Base-by-base conservation (phyloP, 2,113 vertebrate genomes). In the Salvelinus namaycush region DNA sequence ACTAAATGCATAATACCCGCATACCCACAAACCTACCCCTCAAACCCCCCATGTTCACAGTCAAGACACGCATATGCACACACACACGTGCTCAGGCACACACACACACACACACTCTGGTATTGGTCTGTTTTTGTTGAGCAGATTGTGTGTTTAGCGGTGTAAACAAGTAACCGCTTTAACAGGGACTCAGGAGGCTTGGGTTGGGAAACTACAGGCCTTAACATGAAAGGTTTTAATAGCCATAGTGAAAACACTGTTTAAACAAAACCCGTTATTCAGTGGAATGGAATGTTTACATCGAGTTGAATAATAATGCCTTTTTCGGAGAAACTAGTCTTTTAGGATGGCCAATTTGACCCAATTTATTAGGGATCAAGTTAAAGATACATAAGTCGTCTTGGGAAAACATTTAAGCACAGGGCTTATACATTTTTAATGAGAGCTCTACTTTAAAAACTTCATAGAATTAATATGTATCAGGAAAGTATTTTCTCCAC, bases 381-480 rank as follows among this genome's bases (percentile, higher is more conserved):
- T 90, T 90, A 89, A 93, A 89, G 39, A 44, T 44, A 44, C 39
- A 44, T 9, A 44, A 11, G 39, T 85, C 81, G 89, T 94, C 91
- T 39, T 87, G 90, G 91, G 92, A 90, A 90, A 90, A 90, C 80
- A 88, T 87, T 89, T 79, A 84, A 88, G 86, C 84, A 16, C 81
- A 86, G 76, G 78, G 39, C 89, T 91, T 84, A 89, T 94, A 87
- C 94, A 93, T 95, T 94, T 94, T 94, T 90, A 94, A 94, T 94
- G 93, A 96, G 94, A 90, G 92, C 79, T 60, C 94, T 94, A 92
- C 76, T 69, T 93, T 67, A 82, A 91, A 93, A 95, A 93, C 94
- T 94, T 96, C 92, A 95, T 93, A 95, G 95, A 96, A 96, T 96
- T 94, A 95, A 97, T 96, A 93, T 90, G 93, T 95, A 95, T 93